These are phyloP conservation scores for Dipodomys stephensi DNA, from an alignment of 2,113 vertebrate species.

Conservation along the genomic window DNA sequence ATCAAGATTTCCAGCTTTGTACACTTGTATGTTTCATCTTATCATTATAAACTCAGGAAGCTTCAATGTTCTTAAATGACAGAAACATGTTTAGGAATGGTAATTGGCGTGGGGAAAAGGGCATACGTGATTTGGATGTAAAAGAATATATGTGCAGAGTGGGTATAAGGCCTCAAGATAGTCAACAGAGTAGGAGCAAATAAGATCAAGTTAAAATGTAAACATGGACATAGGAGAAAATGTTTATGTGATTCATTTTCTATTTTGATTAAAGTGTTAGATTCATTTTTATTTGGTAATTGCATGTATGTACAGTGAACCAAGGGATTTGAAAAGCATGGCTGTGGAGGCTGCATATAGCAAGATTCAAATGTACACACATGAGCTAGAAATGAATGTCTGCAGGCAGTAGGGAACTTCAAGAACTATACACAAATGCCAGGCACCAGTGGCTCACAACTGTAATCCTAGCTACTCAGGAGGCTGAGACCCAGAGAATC, in stretches of 20 bases:
- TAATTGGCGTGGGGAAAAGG: not conserved
- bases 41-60: not conserved
- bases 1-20: not conserved
- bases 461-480: too few relatives aligned
- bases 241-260: not conserved
- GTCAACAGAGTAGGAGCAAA: not conserved
- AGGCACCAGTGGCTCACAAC: too few relatives aligned
- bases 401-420: too few relatives aligned
- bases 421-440: too few relatives aligned
- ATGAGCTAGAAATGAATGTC: not conserved
- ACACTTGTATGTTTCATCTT: not conserved
- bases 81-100: not conserved
- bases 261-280: not conserved
- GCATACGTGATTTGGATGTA: not conserved
- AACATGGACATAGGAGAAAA: not conserved
- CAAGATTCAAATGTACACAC: not conserved
- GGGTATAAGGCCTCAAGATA: not conserved
- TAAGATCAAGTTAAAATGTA: conserved; percentile 15
- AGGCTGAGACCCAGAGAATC: too few relatives aligned
- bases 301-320: not conserved
- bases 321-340: not conserved
- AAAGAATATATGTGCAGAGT: not conserved
- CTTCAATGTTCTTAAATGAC: not conserved
- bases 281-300: not conserved
- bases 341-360: not conserved